phyloP scores from a whole-genome alignment of 2,797 vertebrate species.

The Rallus crepitans region DNA sequence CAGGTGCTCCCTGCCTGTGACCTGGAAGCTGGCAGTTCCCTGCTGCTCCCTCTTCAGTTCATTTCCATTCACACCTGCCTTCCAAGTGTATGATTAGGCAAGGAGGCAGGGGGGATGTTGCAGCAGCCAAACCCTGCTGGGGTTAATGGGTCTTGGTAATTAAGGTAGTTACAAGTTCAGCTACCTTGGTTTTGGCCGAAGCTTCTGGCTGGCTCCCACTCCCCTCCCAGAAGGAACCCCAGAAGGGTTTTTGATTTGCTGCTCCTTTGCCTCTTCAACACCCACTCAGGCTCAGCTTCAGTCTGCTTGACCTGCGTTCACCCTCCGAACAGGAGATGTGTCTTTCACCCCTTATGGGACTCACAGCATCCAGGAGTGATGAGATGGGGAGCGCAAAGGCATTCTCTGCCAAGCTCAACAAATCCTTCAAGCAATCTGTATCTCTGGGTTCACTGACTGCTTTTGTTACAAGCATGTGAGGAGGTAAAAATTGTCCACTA shows the following conservation, averaged over 20 bases:
- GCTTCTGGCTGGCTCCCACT: background rate
- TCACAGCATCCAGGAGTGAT: background rate
- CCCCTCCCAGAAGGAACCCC: background rate
- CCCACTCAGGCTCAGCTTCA: background rate
- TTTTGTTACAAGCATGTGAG: background rate
- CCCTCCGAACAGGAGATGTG: background rate
- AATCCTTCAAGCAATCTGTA: background rate
- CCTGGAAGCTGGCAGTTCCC: background rate
- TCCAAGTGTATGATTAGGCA: background rate
- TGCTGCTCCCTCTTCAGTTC: fast-evolving
- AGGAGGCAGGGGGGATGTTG: background rate
- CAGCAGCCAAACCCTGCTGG: background rate
- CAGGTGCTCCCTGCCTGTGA: background rate
- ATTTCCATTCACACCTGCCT: background rate
- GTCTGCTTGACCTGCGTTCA: background rate
- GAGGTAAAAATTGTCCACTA: background rate
- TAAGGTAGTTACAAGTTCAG: background rate
- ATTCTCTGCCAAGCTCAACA: background rate
- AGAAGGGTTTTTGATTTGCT: background rate
- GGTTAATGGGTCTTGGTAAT: background rate
- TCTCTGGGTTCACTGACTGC: background rate
- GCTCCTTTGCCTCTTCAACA: background rate
- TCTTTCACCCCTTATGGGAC: background rate
- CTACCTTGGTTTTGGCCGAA: background rate
- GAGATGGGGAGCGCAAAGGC: background rate